Base-by-base conservation (phyloP, 2,113 vertebrate species). In the Tricholaema leucomelas region DNA sequence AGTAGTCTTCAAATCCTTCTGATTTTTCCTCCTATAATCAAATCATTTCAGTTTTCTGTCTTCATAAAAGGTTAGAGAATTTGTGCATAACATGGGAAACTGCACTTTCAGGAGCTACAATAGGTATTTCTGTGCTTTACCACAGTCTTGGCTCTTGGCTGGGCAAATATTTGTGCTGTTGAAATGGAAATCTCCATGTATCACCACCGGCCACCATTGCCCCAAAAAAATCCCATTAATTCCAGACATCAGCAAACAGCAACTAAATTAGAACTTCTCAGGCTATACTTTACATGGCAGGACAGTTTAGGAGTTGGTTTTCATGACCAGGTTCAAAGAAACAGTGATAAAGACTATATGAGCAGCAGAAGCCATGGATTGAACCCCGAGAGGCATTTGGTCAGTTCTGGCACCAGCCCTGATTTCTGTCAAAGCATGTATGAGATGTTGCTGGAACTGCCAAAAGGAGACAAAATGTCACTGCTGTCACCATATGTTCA, bases 1-100 rank as follows among this genome's bases (percentile, higher is more conserved):
- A 94, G 88, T 74, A 80, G 59, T 94, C 56, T 74, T 91, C 67
- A 87, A 90, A 85, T 66, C 46, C 35, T 65, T 72, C 66, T 64
- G 87, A 85, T 58, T 71, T 82, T 92, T 15, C 9, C 42, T 85
- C 71, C 55, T 80, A 56, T 66, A 79, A 85, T 80, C 79, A 93
- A 87, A 92, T 31, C 59, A 70, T 54, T 70, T 40, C 48, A 33
- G 21, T 81, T 90, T 88, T 79, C 36, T 69, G 21, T 73, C 59
- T 88, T 88, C 17, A 70, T 1, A 78, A 59, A 73, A 78, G 19
- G 31, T 46, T 72, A 70, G 66, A 79, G 15, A 63, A 63, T 87
- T 20, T 35, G 40, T 13, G 17, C 4, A 90, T 81, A 46, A 17
- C 65, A 78, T 71, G 30, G 36, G 8, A 58, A 93, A 40, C 36